Conservation (phyloP, 1,140 invertebrate species). For the Drosophila sp. region DNA sequence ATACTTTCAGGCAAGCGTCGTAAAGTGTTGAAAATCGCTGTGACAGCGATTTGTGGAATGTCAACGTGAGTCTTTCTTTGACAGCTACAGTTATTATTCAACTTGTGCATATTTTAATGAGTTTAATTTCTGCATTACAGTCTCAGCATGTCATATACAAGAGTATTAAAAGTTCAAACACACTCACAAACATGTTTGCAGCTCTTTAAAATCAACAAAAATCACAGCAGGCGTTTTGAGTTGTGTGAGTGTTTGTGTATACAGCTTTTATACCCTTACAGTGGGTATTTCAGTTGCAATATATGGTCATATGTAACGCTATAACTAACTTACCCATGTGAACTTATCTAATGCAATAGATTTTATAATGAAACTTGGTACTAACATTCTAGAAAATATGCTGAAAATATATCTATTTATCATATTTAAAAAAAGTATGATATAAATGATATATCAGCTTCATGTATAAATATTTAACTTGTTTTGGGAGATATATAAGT, state of each 20-base stretch:
- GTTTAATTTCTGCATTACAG: slow-evolving; percentile 74
- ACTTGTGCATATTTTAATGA: slow-evolving; percentile 76
- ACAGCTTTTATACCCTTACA: slow-evolving; percentile 17
- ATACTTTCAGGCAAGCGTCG: background rate
- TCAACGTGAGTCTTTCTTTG: slow-evolving; percentile 30
- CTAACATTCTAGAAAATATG: no score
- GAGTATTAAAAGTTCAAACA: background rate
- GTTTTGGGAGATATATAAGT: no score
- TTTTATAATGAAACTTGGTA: no score
- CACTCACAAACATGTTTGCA: slow-evolving; percentile 10
- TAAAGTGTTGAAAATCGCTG: background rate
- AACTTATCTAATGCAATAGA: background rate
- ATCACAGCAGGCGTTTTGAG: slow-evolving; percentile 62
- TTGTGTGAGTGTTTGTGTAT: background rate
- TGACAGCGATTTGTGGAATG: slow-evolving; percentile 20
- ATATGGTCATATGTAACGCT: background rate
- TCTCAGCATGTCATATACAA: slow-evolving; percentile 22
- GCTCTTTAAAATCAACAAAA: slow-evolving; percentile 48
- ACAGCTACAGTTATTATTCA: slow-evolving; percentile 64
- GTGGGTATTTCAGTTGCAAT: background rate
- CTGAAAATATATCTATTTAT: no score
- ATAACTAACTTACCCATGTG: background rate
- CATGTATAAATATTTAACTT: no score
- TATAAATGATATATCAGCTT: no score
- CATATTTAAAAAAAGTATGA: no score